These are phyloP conservation scores for Osmerus mordax DNA, from an alignment of 2,113 vertebrate genomes.

Conservation along the genomic window DNA sequence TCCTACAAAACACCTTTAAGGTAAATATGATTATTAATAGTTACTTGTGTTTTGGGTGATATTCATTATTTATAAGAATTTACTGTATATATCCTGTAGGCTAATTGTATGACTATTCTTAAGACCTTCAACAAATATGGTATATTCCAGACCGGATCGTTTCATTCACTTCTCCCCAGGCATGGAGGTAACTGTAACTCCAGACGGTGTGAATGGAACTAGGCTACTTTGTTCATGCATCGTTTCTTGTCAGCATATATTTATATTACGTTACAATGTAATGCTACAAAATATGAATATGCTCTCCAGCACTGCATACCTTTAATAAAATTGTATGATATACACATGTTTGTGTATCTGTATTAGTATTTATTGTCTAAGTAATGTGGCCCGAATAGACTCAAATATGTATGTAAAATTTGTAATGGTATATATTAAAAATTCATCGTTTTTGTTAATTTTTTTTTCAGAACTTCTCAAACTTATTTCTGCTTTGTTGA, in stretches of 20 bases:
- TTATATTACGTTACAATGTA: no score
- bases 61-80: background rate
- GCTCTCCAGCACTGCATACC: no score
- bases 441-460: background rate
- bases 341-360: no score
- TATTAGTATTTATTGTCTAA: no score
- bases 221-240: no score
- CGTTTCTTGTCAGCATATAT: no score
- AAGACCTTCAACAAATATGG: constrained; percentile 39
- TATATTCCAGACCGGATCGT: constrained; percentile 41
- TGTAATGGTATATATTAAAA: no score
- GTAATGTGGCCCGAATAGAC: no score
- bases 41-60: background rate
- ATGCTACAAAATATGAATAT: no score
- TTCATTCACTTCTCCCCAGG: constrained; percentile 60
- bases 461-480: background rate
- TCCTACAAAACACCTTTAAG: background rate
- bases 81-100: background rate
- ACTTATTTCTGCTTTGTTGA: background rate
- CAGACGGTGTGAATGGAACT: constrained; percentile 6
- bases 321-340: no score
- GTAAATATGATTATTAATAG: background rate
- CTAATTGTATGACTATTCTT: background rate
- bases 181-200: constrained; percentile 41
- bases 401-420: no score